Conservation (phyloP, 2,888 invertebrate genomes). For the Metopia argyrocephala region DNA sequence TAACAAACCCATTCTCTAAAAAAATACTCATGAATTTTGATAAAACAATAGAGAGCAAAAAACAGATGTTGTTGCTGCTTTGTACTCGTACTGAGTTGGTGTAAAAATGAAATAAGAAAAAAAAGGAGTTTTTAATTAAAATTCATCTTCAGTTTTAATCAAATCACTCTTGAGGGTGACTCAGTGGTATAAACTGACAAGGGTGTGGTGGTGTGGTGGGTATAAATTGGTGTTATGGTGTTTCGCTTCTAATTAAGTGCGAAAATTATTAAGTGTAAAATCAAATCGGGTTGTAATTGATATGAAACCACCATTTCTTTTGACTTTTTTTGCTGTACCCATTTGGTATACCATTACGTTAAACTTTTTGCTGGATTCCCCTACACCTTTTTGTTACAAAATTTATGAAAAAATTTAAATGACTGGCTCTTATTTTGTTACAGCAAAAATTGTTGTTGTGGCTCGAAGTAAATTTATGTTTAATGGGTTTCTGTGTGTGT, state of each 20-base stretch:
- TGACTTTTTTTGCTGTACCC: neutral
- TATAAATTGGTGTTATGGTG: neutral
- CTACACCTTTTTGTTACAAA: neutral
- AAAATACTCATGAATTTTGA: neutral
- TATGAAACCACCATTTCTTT: constrained; percentile 51
- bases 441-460: constrained; percentile 24
- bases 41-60: neutral
- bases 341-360: neutral
- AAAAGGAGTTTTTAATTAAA: constrained; percentile 77
- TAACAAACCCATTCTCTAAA: constrained; percentile 31
- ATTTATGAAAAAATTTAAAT: too few relatives aligned
- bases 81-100: too few relatives aligned
- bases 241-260: constrained; percentile 78
- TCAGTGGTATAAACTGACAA: neutral
- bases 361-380: constrained; percentile 32
- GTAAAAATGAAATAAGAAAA: constrained; percentile 55
- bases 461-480: constrained; percentile 28
- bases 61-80: too few relatives aligned
- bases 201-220: neutral
- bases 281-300: constrained; percentile 73
- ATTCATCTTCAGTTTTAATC: constrained; percentile 79
- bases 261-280: constrained; percentile 78
- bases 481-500: constrained; percentile 20
- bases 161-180: constrained; percentile 73
- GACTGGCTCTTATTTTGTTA: too few relatives aligned